Evolutionary conservation across 2,797 vertebrate species (phyloP).

Genomic region (Setipinna tenuifilis): DNA sequence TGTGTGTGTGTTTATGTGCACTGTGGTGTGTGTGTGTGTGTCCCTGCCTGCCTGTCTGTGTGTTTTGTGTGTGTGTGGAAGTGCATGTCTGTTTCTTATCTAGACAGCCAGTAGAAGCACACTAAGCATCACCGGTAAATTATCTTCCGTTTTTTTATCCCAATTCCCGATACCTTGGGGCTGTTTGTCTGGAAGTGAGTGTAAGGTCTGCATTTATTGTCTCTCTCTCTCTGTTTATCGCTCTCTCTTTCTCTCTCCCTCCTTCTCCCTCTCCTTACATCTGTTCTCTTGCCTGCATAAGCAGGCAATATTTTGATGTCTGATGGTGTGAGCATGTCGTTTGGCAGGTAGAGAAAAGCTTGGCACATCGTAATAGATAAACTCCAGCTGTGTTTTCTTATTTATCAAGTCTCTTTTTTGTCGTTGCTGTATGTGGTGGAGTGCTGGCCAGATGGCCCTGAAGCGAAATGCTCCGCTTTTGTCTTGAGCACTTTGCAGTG

Average conservation of each 20-base stretch:
- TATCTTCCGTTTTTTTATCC: slow-evolving; percentile 38
- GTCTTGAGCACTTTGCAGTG: neutral
- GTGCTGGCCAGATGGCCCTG: neutral
- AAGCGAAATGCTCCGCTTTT: neutral
- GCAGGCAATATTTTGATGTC: slow-evolving; percentile 36
- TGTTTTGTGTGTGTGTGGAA: too few species aligned
- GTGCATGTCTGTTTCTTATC: too few species aligned
- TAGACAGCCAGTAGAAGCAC: neutral
- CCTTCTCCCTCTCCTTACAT: slow-evolving; percentile 48
- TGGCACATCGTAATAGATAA: slow-evolving; percentile 64
- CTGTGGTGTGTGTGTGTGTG: too few species aligned
- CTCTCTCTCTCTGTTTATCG: slow-evolving; percentile 13
- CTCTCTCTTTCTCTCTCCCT: slow-evolving; percentile 26
- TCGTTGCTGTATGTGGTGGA: neutral
- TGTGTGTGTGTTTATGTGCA: too few species aligned
- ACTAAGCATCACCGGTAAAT: slow-evolving; percentile 37
- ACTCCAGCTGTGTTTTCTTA: slow-evolving; percentile 72
- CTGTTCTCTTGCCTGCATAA: slow-evolving; percentile 65
- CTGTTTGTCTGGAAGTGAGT: slow-evolving; percentile 53
- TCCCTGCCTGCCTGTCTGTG: too few species aligned
- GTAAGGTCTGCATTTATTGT: neutral
- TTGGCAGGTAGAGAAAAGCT: slow-evolving; percentile 72
- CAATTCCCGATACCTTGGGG: slow-evolving; percentile 46
- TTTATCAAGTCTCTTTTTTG: neutral
- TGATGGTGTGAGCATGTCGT: slow-evolving; percentile 56